Percentiles rank a stretch among this genome's conserved stretches.
Evolutionary conservation across 2,797 vertebrate species (phyloP).

Genomic region (Acomys russatus): DNA sequence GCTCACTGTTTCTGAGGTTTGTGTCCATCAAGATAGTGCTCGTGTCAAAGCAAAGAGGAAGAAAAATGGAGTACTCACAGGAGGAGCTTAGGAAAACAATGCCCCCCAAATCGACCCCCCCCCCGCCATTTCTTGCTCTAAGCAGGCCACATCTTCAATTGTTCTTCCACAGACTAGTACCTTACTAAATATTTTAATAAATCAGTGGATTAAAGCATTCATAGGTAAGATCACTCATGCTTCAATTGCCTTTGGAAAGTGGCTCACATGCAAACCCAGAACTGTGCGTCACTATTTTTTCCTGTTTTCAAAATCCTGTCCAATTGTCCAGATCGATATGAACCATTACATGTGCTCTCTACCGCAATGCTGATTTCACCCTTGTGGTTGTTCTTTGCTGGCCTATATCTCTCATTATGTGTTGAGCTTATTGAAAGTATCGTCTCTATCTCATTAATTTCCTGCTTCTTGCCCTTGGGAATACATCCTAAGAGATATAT

Average conservation of each 20-base stretch:
- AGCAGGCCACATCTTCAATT: too few relatives aligned
- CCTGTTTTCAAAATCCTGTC: neutral
- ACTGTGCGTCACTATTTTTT: neutral
- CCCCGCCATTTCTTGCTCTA: neutral
- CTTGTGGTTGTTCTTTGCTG: neutral
- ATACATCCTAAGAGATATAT: neutral
- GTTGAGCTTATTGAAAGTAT: neutral
- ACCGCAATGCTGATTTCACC: rapidly evolving
- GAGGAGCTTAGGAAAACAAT: neutral
- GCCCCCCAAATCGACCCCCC: too few relatives aligned
- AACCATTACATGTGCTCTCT: neutral
- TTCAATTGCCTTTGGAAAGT: neutral
- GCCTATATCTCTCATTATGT: neutral
- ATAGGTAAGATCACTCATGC: neutral
- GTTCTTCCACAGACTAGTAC: too few relatives aligned
- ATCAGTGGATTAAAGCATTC: neutral
- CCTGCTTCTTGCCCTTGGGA: neutral
- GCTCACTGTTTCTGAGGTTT: neutral
- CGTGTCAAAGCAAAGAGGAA: neutral
- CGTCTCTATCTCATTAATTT: neutral
- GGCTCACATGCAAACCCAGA: neutral
- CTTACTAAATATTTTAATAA: neutral
- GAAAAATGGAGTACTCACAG: neutral
- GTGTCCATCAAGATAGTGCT: neutral
- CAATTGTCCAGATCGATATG: neutral